These are phyloP conservation scores for Apamea crenata DNA, from an alignment of 2,888 invertebrate species.

Conservation along the genomic window DNA sequence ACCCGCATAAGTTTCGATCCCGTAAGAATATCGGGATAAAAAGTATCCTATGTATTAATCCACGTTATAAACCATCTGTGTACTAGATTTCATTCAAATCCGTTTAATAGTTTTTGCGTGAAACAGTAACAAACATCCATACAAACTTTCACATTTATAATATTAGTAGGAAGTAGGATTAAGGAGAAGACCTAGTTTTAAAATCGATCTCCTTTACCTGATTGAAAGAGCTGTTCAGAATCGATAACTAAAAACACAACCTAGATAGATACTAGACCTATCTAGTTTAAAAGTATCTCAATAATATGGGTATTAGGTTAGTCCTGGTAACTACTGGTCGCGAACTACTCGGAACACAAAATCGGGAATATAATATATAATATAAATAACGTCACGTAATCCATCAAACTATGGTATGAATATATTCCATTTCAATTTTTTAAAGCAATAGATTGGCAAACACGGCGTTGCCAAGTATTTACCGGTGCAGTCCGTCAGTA, in stretches of 20 bases:
- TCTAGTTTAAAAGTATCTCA: background rate
- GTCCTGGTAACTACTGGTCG: background rate
- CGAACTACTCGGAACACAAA: background rate
- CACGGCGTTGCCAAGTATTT: background rate
- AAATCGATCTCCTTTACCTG: background rate
- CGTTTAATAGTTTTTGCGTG: no score
- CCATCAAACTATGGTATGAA: constrained; percentile 6
- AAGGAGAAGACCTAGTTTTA: background rate
- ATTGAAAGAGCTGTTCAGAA: background rate
- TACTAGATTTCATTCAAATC: no score
- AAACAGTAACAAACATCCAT: no score
- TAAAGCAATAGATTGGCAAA: background rate
- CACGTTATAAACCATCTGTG: no score
- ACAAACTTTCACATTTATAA: no score
- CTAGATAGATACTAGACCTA: background rate
- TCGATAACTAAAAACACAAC: background rate
- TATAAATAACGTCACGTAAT: constrained; percentile 2
- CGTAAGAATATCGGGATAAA: no score
- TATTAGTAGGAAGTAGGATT: background rate
- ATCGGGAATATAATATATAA: background rate
- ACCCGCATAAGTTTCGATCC: no score
- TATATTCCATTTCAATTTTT: constrained; percentile 5
- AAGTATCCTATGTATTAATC: no score
- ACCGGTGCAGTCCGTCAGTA: background rate
- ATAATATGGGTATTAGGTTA: no score